A percentile compares a stretch with the other conserved stretches of the same genome.
phyloP scores from a whole-genome alignment of 2,113 vertebrate genomes.

The Bombycilla garrulus region DNA sequence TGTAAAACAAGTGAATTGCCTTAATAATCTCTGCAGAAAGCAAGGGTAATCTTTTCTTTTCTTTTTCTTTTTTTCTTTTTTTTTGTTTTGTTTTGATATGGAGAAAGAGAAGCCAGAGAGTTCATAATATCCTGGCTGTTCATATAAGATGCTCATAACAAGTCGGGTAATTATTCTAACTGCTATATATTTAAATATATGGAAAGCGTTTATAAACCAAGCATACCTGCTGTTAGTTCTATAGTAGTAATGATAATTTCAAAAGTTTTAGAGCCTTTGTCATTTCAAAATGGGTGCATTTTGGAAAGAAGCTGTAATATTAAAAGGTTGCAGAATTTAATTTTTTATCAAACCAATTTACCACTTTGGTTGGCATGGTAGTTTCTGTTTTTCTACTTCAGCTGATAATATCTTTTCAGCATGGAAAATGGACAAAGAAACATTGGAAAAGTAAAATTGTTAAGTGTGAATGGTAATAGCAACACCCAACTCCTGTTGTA shows the following conservation, averaged over 20 bases:
- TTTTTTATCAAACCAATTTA: background rate
- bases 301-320: background rate
- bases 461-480: background rate
- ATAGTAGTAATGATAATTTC: background rate
- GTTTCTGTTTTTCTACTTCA: background rate
- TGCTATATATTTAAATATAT: background rate
- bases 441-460: background rate
- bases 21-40: slow-evolving; percentile 56
- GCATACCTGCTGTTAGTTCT: background rate
- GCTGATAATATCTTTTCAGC: background rate
- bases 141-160: background rate
- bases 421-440: background rate
- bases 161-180: background rate
- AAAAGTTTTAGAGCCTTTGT: background rate
- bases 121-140: background rate
- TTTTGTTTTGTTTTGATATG: background rate
- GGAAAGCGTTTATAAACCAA: slow-evolving; percentile 9
- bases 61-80: background rate
- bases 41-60: background rate
- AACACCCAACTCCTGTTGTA: background rate
- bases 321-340: background rate
- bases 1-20: slow-evolving; percentile 49
- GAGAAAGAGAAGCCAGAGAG: background rate
- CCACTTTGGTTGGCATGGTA: background rate
- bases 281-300: background rate